These are phyloP conservation scores for Xestia sexstrigata DNA, from an alignment of 2,888 invertebrate genomes.

Conservation along the genomic window DNA sequence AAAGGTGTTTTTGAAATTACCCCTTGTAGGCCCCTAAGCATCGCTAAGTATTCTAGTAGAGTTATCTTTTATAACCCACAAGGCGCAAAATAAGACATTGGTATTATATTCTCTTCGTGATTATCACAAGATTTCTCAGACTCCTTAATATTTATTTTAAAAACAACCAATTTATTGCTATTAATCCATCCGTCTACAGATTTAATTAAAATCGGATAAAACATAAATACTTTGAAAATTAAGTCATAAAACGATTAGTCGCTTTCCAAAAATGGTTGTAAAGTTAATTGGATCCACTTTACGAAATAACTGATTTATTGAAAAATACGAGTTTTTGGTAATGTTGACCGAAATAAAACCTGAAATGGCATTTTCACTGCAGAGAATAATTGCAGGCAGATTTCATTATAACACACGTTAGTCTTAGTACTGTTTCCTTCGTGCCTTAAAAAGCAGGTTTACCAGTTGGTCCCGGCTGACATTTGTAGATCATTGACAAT, in stretches of 20 bases:
- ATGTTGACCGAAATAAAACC: slow-evolving; percentile 8
- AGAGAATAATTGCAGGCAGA: neutral
- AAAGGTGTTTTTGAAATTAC: too few species aligned
- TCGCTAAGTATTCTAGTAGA: too few species aligned
- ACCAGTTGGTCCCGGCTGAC: too few species aligned
- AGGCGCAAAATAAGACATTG: neutral
- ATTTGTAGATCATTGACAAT: too few species aligned
- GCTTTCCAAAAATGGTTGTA: slow-evolving; percentile 40
- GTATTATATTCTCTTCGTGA: slow-evolving; percentile 4
- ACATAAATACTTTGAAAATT: slow-evolving; percentile 38
- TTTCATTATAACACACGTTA: too few species aligned
- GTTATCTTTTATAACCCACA: too few species aligned
- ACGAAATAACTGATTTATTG: slow-evolving; percentile 29
- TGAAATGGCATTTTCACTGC: neutral
- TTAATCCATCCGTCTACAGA: slow-evolving; percentile 12
- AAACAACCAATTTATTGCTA: slow-evolving; percentile 17
- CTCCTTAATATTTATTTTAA: neutral
- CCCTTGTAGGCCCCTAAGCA: too few species aligned
- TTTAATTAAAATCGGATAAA: slow-evolving; percentile 59
- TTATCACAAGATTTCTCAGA: neutral
- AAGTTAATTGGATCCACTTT: slow-evolving; percentile 44
- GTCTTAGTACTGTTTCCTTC: too few species aligned
- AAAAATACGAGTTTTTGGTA: slow-evolving; percentile 22
- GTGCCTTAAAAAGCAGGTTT: too few species aligned
- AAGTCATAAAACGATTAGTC: slow-evolving; percentile 53